Evolutionary conservation across 1,140 invertebrate species (phyloP), one percentile per base, ranked within the genome.

Genomic region (Tetramorium simillimum): DNA sequence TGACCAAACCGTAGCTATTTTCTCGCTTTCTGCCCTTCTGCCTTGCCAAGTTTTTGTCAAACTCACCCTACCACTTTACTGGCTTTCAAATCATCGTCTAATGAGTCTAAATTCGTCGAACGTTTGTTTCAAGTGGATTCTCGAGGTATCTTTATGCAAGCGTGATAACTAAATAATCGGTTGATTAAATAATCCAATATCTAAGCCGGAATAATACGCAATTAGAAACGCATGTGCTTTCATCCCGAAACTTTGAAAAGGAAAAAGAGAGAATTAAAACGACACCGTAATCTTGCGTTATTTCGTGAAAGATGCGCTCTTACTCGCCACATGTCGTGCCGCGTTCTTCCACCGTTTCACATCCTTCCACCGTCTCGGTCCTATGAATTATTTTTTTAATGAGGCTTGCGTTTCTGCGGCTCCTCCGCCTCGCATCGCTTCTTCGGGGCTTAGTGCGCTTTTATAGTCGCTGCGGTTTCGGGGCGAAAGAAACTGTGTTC

Each of bases 391-490:
- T 90, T 92, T 92, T 93, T 93, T 91, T 90, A 92, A 93, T 92
- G 91, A 93, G 89, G 87, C 85, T 92, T 77, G 92, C 91, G 88
- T 91, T 92, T 92, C 90, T 93, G 89, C 84, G 88, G 90, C 89
- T 86, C 76, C 76, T 58, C 49, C 89, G 80, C 76, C 76, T 58
- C 62, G 37, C 37, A 56, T 43, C 75, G 46, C 37, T 40, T 85
- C 28, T 40, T 56, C 18, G 49, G 3, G 18, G 1, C 51, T 21
- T 82, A 12, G 7, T 67, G 28, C n/a, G 37, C 49, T 58, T 49
- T 81, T 86, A 82, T 60, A 81, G 53, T 37, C 63, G 76, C 21
- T 86, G 85, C 24, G 85, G 85, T 86, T 86, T 86, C 46, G 40
- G 21, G n/a, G 14, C 46, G 53, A 51, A 10, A 86, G 65, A 60